Base-by-base conservation (phyloP, 2,888 invertebrate species). In the Cephalotes varians region DNA sequence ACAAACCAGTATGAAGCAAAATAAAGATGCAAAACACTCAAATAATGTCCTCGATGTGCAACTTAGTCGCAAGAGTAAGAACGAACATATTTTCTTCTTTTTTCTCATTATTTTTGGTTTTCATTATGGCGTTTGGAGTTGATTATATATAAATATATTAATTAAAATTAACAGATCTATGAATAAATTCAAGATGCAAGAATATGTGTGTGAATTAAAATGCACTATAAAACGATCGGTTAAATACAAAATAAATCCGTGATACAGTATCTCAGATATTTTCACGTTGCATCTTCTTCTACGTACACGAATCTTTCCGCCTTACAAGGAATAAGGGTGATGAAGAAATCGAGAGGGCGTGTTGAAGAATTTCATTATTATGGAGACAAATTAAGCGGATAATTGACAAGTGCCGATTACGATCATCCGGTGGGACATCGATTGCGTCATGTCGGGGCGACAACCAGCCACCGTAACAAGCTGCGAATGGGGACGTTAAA, bases 331-430 rank as follows among this genome's bases (percentile, higher is more conserved):
- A 28, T 15, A 40, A 60, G 18, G 1, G 10, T 12, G 21, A 18
- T 47, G 21, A 37, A 7, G 4, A 15, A 34, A 74, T 64, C 9
- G 7, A 9, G 12, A 51, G 12, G 44, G n/a, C 6, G 12, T 47
- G 34, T 47, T 34, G 28, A 44, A 21, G 5, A 40, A 60, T 60
- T 25, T 49, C 74, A 18, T 74, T 74, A 64, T 25, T 69, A 40
- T 7, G 4, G 3, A 56, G 54, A 54, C 9, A 10, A 67, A 51
- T 77, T 67, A 67, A 67, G 2, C 5, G 51, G 9, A 1, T 65
- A 54, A 77, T 67, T 77, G 21, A 31, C 28, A 28, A 72, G 15
- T 72, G n/a, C 37, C 12, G 34, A 76, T 76, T 76, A 51, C n/a
- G 74, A 76, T 44, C 31, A 21, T 65, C 12, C 12, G 25, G 12